Evolutionary conservation across 2,888 invertebrate genomes (phyloP).

Genomic region (Diadegma fenestrale): DNA sequence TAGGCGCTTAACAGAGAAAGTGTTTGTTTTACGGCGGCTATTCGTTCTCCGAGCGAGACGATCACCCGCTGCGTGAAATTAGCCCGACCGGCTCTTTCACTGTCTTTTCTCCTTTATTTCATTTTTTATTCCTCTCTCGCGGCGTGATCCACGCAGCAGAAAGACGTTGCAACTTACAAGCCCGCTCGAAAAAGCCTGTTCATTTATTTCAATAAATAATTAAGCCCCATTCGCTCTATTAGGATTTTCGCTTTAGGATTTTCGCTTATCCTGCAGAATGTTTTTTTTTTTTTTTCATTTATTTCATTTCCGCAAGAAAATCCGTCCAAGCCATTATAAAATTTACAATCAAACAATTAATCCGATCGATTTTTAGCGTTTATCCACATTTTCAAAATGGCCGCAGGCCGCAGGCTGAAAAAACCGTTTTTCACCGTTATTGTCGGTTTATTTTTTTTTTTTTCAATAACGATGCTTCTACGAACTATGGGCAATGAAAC

Average conservation of each 20-base stretch:
- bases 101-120: conserved; percentile 5
- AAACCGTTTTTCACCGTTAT: conserved; percentile 56
- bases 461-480: conserved; percentile 73
- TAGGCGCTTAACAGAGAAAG: conserved; percentile 69
- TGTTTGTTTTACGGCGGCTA: conserved; percentile 72
- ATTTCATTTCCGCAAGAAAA: background rate
- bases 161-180: conserved; percentile 6
- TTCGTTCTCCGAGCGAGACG: conserved; percentile 59
- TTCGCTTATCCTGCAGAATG: background rate
- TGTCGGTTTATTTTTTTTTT: conserved; percentile 36
- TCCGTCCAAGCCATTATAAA: background rate
- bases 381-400: background rate
- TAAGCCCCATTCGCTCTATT: background rate
- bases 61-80: conserved; percentile 73
- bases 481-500: conserved; percentile 76
- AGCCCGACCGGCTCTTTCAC: conserved; percentile 55
- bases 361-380: background rate
- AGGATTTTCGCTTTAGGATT: background rate
- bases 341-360: background rate
- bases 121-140: conserved; percentile 9
- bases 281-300: background rate
- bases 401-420: conserved; percentile 32
- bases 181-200: background rate
- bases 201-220: conserved; percentile 20
- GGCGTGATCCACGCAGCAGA: background rate